Percentiles rank a stretch among this genome's conserved stretches.
Evolutionary conservation across 1,140 invertebrate species (phyloP).

Genomic region (Danaus plexippus): DNA sequence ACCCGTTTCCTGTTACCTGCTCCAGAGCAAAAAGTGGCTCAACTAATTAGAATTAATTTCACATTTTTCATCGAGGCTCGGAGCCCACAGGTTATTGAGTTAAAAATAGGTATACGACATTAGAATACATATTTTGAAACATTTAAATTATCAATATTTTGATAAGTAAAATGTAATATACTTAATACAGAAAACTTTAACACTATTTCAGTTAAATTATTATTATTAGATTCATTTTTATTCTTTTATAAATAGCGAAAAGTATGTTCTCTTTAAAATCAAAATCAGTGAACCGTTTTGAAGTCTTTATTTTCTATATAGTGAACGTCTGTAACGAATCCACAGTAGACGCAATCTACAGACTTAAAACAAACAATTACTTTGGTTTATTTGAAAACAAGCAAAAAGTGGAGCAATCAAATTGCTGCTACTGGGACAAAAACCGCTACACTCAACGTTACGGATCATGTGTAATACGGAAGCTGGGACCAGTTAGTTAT

Average conservation of each 20-base stretch:
- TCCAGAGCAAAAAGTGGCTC: slow-evolving; percentile 51
- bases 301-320: slow-evolving; percentile 59
- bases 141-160: too few species aligned
- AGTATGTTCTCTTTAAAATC: slow-evolving; percentile 7
- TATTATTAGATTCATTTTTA: too few species aligned
- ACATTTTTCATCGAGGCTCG: slow-evolving; percentile 31
- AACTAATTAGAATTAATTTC: slow-evolving; percentile 61
- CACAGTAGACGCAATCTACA: slow-evolving; percentile 56
- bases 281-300: slow-evolving; percentile 45
- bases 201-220: too few species aligned
- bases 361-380: slow-evolving; percentile 70
- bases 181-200: too few species aligned
- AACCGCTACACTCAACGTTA: slow-evolving; percentile 28
- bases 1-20: slow-evolving; percentile 66
- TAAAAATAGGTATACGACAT: too few species aligned
- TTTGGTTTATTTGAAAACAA: slow-evolving; percentile 63
- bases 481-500: slow-evolving; percentile 14
- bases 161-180: too few species aligned
- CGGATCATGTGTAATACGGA: slow-evolving; percentile 42
- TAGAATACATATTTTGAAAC: too few species aligned
- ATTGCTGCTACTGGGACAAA: slow-evolving; percentile 59
- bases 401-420: slow-evolving; percentile 64
- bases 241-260: not conserved
- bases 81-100: too few species aligned
- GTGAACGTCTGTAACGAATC: slow-evolving; percentile 63